Base-by-base conservation (phyloP, 1,140 invertebrate species). In the Procambarus clarkii region DNA sequence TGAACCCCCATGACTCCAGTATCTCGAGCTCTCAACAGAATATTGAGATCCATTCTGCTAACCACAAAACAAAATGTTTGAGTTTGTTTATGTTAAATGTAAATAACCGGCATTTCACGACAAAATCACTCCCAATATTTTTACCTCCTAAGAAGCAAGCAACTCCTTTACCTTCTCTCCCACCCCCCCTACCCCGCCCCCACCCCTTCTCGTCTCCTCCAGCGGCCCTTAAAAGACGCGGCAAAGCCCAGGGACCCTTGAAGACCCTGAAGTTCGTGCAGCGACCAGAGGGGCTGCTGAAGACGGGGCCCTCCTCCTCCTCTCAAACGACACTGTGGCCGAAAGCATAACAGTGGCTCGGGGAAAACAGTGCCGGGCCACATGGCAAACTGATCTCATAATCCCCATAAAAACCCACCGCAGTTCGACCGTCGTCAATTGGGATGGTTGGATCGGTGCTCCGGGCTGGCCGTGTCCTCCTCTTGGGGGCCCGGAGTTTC, bases 331-430 rank as follows among this genome's bases (percentile, higher is more conserved):
- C 86, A 77, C 76, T 87, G 71, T 77, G 71, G 54, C 54, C 54
- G n/a, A 79, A 87, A 79, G 86, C 86, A 87, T 64, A 79, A 87
- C 46, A 78, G 46, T 2, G 2, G 48, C 69, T 15, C 74, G 86
- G 34, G 54, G 60, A 8, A 80, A 24, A 87, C 86, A 88, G 78
- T 80, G 86, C 54, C 78, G 60, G 0, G 78, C 76, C 86, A 88
- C 86, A 69, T 18, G 60, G 9, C 60, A 44, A 81, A 45, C 86
- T 15, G 54, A 81, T 71, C 76, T 69, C 86, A 88, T 48, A 88
- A 81, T 88, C 78, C 54, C 15, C 13, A 48, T 80, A 88, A 81
- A 80, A 88, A 69, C 21, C 58, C 8, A 48, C 60, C n/a, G 7
- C 7, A 58, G 45, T 48, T 82, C 45, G 79, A 15, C 80, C 60